These are phyloP conservation scores for Linepithema humile DNA, from an alignment of 1,140 invertebrate species.

Conservation along the genomic window DNA sequence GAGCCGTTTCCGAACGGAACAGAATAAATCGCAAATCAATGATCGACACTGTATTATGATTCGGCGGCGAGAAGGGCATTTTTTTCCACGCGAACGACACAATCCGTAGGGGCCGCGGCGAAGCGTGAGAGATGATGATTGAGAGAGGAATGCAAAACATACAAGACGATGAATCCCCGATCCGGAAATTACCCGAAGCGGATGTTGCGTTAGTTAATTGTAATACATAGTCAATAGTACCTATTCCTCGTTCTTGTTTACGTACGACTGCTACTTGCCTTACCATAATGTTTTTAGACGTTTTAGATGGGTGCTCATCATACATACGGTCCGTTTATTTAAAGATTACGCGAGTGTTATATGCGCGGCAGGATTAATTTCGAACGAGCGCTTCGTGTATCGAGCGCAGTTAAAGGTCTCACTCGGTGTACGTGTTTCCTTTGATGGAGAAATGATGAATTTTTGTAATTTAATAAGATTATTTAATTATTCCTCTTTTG, in stretches of 20 bases:
- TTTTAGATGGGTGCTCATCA: constrained; percentile 77
- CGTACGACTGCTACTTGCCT: constrained; percentile 70
- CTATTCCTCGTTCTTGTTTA: constrained; percentile 61
- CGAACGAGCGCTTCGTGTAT: neutral
- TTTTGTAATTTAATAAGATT: too few relatives aligned
- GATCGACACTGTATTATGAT: constrained; percentile 20
- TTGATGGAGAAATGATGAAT: neutral
- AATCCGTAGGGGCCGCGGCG: neutral
- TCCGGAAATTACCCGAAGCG: constrained; percentile 40
- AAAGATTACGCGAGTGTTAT: constrained; percentile 27
- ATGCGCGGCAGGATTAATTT: constrained; percentile 11
- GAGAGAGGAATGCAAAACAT: constrained; percentile 7
- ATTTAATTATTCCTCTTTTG: too few relatives aligned
- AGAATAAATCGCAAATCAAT: constrained; percentile 1
- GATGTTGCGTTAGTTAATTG: constrained; percentile 56
- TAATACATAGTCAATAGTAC: constrained; percentile 39
- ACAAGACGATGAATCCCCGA: constrained; percentile 41
- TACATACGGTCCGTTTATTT: constrained; percentile 70
- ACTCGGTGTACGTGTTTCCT: neutral
- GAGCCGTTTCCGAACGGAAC: neutral
- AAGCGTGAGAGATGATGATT: constrained; percentile 25
- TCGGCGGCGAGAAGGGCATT: neutral
- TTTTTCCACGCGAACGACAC: neutral
- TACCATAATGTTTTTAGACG: constrained; percentile 73
- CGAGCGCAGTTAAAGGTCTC: constrained; percentile 8